Evolutionary conservation across 2,888 invertebrate genomes (phyloP).

Genomic region (Chydorus sphaericus): DNA sequence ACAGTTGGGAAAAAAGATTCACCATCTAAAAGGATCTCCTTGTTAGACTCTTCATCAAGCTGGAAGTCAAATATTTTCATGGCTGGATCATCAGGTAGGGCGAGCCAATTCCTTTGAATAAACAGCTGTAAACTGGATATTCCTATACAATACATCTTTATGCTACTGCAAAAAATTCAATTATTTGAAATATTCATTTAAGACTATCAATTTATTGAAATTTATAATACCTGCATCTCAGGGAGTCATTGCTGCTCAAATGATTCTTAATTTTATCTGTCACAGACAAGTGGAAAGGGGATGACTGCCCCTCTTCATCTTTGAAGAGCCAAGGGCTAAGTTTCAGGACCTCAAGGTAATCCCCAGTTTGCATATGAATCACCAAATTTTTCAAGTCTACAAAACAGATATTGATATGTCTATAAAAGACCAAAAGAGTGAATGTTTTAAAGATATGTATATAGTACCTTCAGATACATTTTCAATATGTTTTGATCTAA

Average conservation of each 20-base stretch:
- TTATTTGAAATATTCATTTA: not conserved
- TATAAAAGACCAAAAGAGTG: no score
- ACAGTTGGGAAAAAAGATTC: constrained; percentile 53
- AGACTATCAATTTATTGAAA: not conserved
- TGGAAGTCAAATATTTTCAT: not conserved
- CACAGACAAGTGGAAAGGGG: no score
- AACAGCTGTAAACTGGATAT: constrained; percentile 53
- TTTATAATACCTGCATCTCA: not conserved
- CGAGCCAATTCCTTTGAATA: constrained; percentile 67
- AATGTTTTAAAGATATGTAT: no score
- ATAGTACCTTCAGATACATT: not conserved
- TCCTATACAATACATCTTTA: constrained; percentile 39
- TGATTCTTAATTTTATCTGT: not conserved
- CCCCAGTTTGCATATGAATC: not conserved
- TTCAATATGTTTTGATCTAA: not conserved
- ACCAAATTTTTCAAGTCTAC: not conserved
- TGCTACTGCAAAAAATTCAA: not conserved
- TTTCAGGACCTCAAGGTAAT: not conserved
- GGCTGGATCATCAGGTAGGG: constrained; percentile 36
- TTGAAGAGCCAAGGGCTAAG: not conserved
- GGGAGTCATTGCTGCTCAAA: not conserved
- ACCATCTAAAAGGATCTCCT: constrained; percentile 40
- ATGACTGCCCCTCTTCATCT: not conserved
- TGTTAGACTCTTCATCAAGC: constrained; percentile 4
- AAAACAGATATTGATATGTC: no score